These are phyloP conservation scores for Hermaeophaga mercurialis DNA, from an alignment of 2,888 invertebrate genomes.

Conservation along the genomic window DNA sequence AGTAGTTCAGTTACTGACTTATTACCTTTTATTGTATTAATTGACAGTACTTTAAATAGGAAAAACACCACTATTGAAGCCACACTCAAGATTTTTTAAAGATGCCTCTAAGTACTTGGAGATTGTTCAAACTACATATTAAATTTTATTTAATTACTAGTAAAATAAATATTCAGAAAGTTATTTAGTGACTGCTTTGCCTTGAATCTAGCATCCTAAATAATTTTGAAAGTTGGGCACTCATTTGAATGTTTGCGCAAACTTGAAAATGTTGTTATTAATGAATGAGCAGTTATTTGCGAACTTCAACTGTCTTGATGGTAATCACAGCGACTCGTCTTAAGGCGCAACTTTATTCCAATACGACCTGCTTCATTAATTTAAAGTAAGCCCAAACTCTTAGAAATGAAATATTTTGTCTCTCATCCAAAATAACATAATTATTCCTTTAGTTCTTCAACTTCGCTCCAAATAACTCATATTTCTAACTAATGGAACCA, in stretches of 20 bases:
- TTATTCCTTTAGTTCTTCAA: neutral
- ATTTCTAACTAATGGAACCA: too few species aligned
- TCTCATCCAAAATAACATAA: neutral
- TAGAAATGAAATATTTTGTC: constrained; percentile 5
- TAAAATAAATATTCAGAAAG: too few species aligned
- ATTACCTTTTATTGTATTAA: too few species aligned
- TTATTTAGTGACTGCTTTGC: too few species aligned
- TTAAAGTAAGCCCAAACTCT: constrained; percentile 7
- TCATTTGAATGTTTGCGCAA: constrained; percentile 1
- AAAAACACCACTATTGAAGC: too few species aligned
- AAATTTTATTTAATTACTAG: too few species aligned
- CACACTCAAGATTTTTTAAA: too few species aligned
- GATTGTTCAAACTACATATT: too few species aligned
- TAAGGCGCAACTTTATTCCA: constrained; percentile 6
- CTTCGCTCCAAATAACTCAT: constrained; percentile 1
- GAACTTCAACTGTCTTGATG: constrained; percentile 5
- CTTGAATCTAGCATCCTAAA: too few species aligned
- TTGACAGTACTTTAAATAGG: too few species aligned
- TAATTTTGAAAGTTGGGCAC: constrained; percentile 1
- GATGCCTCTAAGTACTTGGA: too few species aligned
- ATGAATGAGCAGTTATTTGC: constrained; percentile 5
- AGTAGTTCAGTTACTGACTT: too few species aligned
- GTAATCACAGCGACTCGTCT: constrained; percentile 1
- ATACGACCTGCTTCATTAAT: constrained; percentile 11
- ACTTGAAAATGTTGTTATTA: constrained; percentile 9